A percentile compares a stretch with the other conserved stretches of the same genome.
Evolutionary conservation across 2,113 vertebrate genomes (phyloP).

Genomic region (Rynchops niger): DNA sequence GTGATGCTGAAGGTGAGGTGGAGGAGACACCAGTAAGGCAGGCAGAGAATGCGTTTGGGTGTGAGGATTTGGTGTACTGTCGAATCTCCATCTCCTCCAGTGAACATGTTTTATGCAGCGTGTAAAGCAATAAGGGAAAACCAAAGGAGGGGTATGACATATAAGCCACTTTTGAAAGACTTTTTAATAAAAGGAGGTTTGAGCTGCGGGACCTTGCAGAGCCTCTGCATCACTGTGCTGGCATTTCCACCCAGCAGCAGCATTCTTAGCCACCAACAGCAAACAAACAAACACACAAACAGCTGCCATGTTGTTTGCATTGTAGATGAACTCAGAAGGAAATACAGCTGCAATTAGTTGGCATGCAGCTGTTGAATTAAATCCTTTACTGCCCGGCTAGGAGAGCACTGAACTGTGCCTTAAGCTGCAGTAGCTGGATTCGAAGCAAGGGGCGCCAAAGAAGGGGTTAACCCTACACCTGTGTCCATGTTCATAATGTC

Average conservation of each 20-base stretch:
- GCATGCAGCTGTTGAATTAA: not conserved
- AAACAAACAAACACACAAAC: not conserved
- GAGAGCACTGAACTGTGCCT: not conserved
- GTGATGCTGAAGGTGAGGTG: not conserved
- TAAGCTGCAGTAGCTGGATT: not conserved
- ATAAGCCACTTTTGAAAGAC: not conserved
- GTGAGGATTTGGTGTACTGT: not conserved
- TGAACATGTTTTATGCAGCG: not conserved
- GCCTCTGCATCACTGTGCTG: not conserved
- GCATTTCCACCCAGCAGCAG: not conserved
- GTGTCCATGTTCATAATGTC: not conserved
- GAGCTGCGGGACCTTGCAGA: not conserved
- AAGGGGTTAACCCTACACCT: constrained; percentile 38
- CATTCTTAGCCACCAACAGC: not conserved
- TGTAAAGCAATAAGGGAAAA: not conserved
- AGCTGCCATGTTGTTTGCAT: not conserved
- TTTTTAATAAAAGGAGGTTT: not conserved
- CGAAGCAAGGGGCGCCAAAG: not conserved
- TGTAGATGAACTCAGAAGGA: not conserved
- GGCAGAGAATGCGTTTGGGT: not conserved
- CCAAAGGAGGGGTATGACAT: not conserved
- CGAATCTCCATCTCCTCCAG: not conserved
- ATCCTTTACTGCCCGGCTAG: not conserved
- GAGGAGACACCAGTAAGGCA: not conserved
- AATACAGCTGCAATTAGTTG: not conserved